Evolutionary conservation across 2,888 invertebrate species (phyloP).

Genomic region (Nomada lathburiana): DNA sequence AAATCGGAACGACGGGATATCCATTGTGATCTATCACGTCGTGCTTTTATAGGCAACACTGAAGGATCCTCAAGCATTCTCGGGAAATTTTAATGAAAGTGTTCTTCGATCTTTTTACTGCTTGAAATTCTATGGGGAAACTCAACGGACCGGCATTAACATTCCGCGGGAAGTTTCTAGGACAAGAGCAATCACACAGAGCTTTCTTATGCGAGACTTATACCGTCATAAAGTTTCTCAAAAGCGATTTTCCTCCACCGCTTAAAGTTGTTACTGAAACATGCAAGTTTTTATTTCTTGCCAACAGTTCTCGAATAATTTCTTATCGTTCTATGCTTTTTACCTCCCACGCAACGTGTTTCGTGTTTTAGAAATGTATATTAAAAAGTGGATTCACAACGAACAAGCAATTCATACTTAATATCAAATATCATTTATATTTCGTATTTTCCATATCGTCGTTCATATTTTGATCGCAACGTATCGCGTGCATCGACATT

Average conservation of each 20-base stretch:
- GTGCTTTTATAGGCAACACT: slow-evolving; percentile 10
- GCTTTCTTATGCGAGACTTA: slow-evolving; percentile 18
- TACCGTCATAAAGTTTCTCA: slow-evolving; percentile 10
- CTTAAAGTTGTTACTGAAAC: not conserved
- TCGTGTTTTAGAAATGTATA: too few relatives aligned
- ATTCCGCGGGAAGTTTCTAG: slow-evolving; percentile 44
- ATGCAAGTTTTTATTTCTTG: not conserved
- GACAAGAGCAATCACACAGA: slow-evolving; percentile 1
- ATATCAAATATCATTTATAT: too few relatives aligned
- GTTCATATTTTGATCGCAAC: too few relatives aligned
- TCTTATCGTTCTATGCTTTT: too few relatives aligned
- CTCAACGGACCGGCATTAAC: slow-evolving; percentile 31
- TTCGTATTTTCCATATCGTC: too few relatives aligned
- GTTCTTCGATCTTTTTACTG: slow-evolving; percentile 26
- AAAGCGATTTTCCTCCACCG: not conserved
- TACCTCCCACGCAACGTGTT: too few relatives aligned
- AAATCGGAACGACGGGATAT: too few relatives aligned
- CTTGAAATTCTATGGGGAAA: slow-evolving; percentile 9
- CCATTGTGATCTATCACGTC: not conserved
- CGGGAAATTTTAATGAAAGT: slow-evolving; percentile 49
- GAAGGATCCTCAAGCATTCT: slow-evolving; percentile 13
- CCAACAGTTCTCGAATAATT: not conserved
- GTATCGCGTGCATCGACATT: too few relatives aligned
- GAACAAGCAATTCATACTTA: too few relatives aligned
- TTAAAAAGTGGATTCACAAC: too few relatives aligned